phyloP scores from a whole-genome alignment of 2,113 vertebrate species.

The Grantiella picta region DNA sequence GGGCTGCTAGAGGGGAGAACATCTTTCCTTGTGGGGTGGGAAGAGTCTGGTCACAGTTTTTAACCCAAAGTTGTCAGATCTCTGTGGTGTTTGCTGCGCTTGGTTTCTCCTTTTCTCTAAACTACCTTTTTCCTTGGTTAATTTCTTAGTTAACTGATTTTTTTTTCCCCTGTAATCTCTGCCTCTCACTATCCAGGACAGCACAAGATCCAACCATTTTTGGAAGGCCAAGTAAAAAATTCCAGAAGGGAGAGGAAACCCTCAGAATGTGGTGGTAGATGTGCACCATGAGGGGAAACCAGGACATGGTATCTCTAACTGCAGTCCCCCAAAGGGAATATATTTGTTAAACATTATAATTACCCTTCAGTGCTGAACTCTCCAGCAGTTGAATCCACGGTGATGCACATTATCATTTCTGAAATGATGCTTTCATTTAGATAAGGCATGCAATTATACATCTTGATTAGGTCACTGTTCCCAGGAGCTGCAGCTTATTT shows the following conservation, averaged over 20 bases:
- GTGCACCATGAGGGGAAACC: slow-evolving; percentile 26
- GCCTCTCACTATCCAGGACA: neutral
- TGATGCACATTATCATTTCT: slow-evolving; percentile 74
- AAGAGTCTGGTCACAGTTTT: neutral
- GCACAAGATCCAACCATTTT: neutral
- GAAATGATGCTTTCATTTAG: slow-evolving; percentile 80
- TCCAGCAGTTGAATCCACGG: slow-evolving; percentile 66
- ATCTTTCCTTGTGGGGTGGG: fast-evolving
- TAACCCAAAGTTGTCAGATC: neutral
- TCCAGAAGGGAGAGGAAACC: neutral
- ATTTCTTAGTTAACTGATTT: neutral
- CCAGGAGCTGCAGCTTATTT: slow-evolving; percentile 65
- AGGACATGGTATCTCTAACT: slow-evolving; percentile 67
- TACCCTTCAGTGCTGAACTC: slow-evolving; percentile 75
- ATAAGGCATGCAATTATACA: slow-evolving; percentile 79
- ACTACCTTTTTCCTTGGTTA: neutral
- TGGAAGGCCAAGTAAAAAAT: neutral
- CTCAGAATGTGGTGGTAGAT: neutral
- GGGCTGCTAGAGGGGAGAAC: neutral
- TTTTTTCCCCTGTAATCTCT: neutral
- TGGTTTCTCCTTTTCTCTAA: neutral
- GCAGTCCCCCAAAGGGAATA: slow-evolving; percentile 71
- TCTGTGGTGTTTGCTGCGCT: neutral
- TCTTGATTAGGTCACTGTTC: slow-evolving; percentile 81
- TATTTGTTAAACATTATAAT: slow-evolving; percentile 84